Base-by-base conservation (phyloP, 2,888 invertebrate genomes). In the Oxyteleia sp. region DNA sequence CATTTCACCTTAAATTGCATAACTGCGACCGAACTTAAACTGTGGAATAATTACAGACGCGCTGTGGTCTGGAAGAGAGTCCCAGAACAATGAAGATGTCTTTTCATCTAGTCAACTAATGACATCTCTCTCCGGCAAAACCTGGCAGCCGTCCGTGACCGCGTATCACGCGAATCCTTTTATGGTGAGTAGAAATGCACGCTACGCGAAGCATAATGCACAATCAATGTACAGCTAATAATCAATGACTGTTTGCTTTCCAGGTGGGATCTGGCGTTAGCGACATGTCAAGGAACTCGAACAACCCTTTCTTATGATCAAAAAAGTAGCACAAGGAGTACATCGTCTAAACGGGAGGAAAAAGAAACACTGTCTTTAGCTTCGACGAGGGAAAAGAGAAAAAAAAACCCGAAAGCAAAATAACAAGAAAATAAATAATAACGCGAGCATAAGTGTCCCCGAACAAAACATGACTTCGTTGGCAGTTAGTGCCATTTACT, bases 221-320 rank as follows among this genome's bases (percentile, higher is more conserved):
- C 1, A 32, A 35, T 32, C 47, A 8, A 29, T 29, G 38, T 38
- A 29, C 29, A 35, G 10, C 38, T 38, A 38, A 38, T 13, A 38
- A 38, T n/a, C 13, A 38, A 7, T 8, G 11, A 4, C 32, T 8
- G 5, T 32, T 32, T 32, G 4, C 32, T 43, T 82, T 76, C 15
- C 80, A 93, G 93, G 92, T 93, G 85, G 91, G 92, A 72, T 90
- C 92, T 16, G 91, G 92, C 41, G 88, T 92, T 76, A 91, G 89
- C 82, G 91, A 91, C 87, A 88, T 91, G 85, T 89, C 92, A 69
- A 91, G 94, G 87, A 94, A 94, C 91, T 94, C 95, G 79, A 95
- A 94, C 92, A 95, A 95, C 90, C 95, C 95, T 47, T 95, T 95
- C 92, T 95, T 95, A 94, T 95, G 94, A 95, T 92, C 84, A 89